phyloP scores from a whole-genome alignment of 2,888 invertebrate genomes.

The Lycaena phlaeas region DNA sequence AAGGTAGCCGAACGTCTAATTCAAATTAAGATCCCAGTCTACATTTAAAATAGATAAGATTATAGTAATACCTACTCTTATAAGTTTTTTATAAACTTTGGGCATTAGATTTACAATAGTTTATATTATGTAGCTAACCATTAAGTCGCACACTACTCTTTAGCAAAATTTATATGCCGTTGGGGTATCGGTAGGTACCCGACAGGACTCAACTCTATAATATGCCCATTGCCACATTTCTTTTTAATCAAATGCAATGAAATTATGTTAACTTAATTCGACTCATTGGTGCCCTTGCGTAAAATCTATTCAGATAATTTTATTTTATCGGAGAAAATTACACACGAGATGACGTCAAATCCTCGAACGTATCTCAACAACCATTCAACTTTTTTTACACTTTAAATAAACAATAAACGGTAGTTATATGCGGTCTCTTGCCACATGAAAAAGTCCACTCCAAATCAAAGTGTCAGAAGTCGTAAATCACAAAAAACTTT shows the following conservation, averaged over 20 bases:
- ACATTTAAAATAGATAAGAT: too few species aligned
- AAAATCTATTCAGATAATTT: constrained; percentile 61
- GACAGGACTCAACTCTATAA: constrained; percentile 12
- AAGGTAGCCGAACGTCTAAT: too few species aligned
- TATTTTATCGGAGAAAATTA: constrained; percentile 64
- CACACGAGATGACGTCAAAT: constrained; percentile 38
- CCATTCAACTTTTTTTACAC: background rate
- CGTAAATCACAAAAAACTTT: constrained; percentile 65
- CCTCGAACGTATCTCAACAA: constrained; percentile 6
- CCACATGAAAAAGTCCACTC: constrained; percentile 33
- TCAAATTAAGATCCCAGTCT: too few species aligned
- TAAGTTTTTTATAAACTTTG: too few species aligned
- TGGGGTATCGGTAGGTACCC: background rate
- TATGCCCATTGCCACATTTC: constrained; percentile 43
- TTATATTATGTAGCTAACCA: background rate
- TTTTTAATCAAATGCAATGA: constrained; percentile 32
- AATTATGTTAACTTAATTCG: constrained; percentile 51
- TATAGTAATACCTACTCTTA: too few species aligned
- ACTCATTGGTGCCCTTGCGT: constrained; percentile 51
- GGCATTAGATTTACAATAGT: too few species aligned
- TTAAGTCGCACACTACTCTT: background rate
- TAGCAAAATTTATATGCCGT: too few species aligned
- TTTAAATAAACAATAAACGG: background rate
- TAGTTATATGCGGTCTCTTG: background rate
- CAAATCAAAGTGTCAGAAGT: constrained; percentile 39